phyloP scores from a whole-genome alignment of 2,113 vertebrate genomes.

The Rhinichthys klamathensis region DNA sequence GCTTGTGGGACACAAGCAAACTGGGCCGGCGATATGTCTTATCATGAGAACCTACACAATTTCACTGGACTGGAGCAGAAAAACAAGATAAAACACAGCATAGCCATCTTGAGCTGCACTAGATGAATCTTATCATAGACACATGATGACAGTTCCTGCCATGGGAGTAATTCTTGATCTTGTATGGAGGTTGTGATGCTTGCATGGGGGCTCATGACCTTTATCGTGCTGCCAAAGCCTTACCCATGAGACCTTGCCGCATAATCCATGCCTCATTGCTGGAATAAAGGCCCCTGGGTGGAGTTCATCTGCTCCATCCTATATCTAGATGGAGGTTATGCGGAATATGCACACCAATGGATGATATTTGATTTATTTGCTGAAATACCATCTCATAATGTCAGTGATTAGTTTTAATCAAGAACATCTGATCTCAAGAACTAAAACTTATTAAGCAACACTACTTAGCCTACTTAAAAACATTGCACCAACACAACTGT shows the following conservation, averaged over 20 bases:
- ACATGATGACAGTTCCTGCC: not conserved
- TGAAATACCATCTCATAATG: not conserved
- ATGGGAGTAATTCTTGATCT: conserved; percentile 30
- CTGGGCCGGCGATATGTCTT: not conserved
- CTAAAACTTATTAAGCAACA: not conserved
- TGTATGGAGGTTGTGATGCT: conserved; percentile 34
- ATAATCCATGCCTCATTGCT: conserved; percentile 55
- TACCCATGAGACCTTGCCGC: conserved; percentile 47
- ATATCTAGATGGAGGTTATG: conserved; percentile 31
- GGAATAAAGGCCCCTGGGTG: conserved; percentile 51
- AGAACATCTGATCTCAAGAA: not conserved
- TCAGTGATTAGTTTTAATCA: not conserved
- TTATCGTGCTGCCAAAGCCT: conserved; percentile 47
- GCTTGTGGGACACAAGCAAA: not conserved
- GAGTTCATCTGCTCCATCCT: conserved; percentile 55
- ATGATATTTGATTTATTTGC: not conserved
- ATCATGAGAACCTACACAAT: not conserved
- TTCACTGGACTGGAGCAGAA: not conserved
- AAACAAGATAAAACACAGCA: not conserved
- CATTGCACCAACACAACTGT: not conserved
- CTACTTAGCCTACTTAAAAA: not conserved
- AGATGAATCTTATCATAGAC: conserved; percentile 4
- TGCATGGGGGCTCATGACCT: conserved; percentile 49
- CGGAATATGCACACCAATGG: not conserved
- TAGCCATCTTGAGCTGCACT: not conserved